These are phyloP conservation scores for Orius insidiosus DNA, from an alignment of 1,140 invertebrate species.

Conservation along the genomic window DNA sequence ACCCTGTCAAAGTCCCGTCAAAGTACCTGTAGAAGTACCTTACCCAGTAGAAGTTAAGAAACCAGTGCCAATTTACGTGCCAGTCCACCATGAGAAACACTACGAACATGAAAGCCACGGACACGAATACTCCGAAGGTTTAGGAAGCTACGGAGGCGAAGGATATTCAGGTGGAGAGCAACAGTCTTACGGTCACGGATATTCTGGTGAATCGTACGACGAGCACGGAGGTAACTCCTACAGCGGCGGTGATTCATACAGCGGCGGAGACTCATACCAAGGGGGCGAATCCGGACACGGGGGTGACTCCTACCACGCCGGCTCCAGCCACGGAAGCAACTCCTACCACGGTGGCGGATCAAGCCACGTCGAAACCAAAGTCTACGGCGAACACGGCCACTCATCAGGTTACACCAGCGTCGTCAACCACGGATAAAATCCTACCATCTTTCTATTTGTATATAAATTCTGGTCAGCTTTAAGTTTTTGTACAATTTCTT, in stretches of 20 bases:
- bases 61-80: constrained; percentile 19
- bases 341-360: background rate
- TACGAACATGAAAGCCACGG: background rate
- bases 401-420: constrained; percentile 1
- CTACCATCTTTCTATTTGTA: background rate
- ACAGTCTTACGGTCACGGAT: no score
- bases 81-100: constrained; percentile 16
- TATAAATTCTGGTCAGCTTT: constrained; percentile 3
- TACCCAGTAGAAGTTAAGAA: constrained; percentile 16
- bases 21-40: constrained; percentile 27
- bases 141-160: background rate
- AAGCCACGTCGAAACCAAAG: constrained; percentile 8
- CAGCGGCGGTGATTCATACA: no score
- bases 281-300: no score
- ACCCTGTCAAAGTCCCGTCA: constrained; percentile 35
- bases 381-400: background rate
- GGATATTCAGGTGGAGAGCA: background rate
- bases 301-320: no score
- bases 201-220: no score
- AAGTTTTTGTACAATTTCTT: no score
- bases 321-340: no score
- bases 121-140: background rate
- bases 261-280: no score
- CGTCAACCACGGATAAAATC: constrained; percentile 5
- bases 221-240: no score